Evolutionary conservation across 2,888 invertebrate species (phyloP), one percentile per base, ranked within the genome.

Genomic region (Choreutis nemorana): DNA sequence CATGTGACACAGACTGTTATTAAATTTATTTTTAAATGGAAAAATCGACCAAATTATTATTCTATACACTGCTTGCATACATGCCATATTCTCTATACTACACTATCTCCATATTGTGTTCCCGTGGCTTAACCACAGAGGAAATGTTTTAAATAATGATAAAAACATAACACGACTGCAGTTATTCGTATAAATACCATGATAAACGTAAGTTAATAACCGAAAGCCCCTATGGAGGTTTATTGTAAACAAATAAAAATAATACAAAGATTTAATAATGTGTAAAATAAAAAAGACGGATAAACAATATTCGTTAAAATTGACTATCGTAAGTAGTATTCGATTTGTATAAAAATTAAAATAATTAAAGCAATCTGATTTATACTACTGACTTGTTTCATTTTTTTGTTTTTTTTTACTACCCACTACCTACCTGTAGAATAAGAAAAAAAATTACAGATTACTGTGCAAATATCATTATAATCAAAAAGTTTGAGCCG

Each of bases 311-410:
- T 78, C 73, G 78, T 75, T 72, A 73, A 72, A 63, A 79, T 75
- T 72, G 64, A 72, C 65, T 79, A 77, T 63, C 70, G 66, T 71
- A 73, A 77, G 78, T 79, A 79, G 79, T 63, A 73, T 65, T 80
- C 77, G 71, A 77, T 79, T 79, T 80, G 78, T 80, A 80, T 78
- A 79, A 79, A 78, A 80, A 53, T 77, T 67, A 66, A 64, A 60
- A 67, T 77, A 75, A 80, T 72, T 80, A 80, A 80, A 80, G 71
- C 77, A 70, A 79, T 79, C 78, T 75, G 73, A 75, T 79, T 80
- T 79, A 75, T 80, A 78, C 65, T 72, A 68, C 28, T 15, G 3
- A 4, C 38, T 52, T 42, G 70, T 79, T 75, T 78, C 42, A 65
- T 70, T 73, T 45, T 3, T 21, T n/a, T n/a, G n/a, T n/a, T n/a